These are phyloP conservation scores for Pitta sordida DNA, from an alignment of 2,113 vertebrate species.

Conservation along the genomic window DNA sequence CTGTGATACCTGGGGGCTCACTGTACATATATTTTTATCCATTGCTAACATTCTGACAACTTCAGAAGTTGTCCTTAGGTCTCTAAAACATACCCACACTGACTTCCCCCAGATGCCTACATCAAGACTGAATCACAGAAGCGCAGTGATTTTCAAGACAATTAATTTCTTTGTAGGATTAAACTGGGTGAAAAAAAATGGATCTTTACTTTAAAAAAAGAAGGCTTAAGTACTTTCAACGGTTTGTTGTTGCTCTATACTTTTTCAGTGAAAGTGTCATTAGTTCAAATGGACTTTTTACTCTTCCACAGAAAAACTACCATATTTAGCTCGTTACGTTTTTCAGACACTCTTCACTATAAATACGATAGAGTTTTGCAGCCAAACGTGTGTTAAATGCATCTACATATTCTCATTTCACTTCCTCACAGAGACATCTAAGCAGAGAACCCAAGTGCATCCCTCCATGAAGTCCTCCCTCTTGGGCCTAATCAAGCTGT, in stretches of 20 bases:
- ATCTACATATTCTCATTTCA: not conserved
- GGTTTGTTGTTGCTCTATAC: not conserved
- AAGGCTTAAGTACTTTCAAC: not conserved
- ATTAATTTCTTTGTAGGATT: not conserved
- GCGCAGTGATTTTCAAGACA: not conserved
- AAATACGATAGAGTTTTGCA: not conserved
- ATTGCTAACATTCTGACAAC: not conserved
- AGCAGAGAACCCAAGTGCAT: not conserved
- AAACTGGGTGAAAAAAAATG: not conserved
- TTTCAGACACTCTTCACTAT: not conserved
- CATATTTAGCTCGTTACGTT: not conserved
- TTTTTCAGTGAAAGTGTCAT: not conserved
- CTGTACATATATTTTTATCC: not conserved
- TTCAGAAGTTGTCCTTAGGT: not conserved
- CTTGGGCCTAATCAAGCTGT: not conserved
- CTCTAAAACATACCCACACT: fast-evolving
- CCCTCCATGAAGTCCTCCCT: not conserved
- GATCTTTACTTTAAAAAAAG: not conserved
- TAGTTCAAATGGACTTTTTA: not conserved
- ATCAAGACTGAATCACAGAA: not conserved
- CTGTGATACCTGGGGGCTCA: no score
- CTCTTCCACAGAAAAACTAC: not conserved
- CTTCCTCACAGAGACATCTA: not conserved
- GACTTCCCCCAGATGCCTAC: not conserved
- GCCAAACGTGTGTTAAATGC: not conserved